These are phyloP conservation scores for Gorsachius magnificus DNA, from an alignment of 2,797 vertebrate species.

Conservation along the genomic window DNA sequence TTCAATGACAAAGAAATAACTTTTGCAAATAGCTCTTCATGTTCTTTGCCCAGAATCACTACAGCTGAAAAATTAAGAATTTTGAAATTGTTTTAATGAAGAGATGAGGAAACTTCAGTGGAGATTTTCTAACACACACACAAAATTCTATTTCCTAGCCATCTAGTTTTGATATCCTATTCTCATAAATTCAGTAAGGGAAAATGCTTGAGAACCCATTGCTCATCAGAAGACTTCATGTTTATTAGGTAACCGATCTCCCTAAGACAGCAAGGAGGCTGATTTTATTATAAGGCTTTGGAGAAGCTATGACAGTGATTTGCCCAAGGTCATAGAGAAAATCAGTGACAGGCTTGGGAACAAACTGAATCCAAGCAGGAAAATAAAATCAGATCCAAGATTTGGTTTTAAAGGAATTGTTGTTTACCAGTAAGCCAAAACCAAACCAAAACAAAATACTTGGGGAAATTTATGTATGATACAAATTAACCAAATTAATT, in stretches of 20 bases:
- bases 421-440: slow-evolving; percentile 5
- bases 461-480: background rate
- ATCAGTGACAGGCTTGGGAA: background rate
- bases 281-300: slow-evolving; percentile 39
- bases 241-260: slow-evolving; percentile 51
- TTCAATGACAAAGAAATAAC: background rate
- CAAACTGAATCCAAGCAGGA: background rate
- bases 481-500: background rate
- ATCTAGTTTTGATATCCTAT: background rate
- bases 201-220: slow-evolving; percentile 25
- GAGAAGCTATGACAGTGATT: slow-evolving; percentile 18
- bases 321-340: slow-evolving; percentile 34
- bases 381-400: slow-evolving; percentile 33
- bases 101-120: background rate
- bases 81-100: background rate
- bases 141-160: background rate
- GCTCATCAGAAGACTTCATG: slow-evolving; percentile 19
- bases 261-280: slow-evolving; percentile 22
- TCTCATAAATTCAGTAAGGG: slow-evolving; percentile 37
- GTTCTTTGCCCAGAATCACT: background rate
- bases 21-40: background rate
- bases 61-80: background rate
- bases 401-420: background rate
- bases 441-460: background rate
- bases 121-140: background rate